Base-by-base conservation (phyloP, 2,888 invertebrate genomes). In the Orthosia gracilis region DNA sequence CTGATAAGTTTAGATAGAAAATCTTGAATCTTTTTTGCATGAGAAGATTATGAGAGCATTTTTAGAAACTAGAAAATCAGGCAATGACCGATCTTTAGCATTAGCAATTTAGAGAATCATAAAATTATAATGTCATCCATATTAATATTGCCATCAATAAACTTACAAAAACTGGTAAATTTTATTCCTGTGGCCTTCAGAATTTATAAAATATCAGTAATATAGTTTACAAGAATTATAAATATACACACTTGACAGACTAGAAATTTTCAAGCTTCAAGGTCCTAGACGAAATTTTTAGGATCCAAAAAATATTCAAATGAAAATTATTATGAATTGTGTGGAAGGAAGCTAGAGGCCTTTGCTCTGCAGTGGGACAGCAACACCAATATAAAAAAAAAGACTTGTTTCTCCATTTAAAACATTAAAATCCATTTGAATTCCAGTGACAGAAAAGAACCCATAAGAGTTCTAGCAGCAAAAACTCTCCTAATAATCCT, bases 401-500 rank as follows among this genome's bases (percentile, higher is more conserved):
- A 9, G n/a, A n/a, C n/a, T n/a, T 2, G 1, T 31, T 40, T 40
- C 40, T 54, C 5, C 17, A n/a, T 18, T 15, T 61, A 59, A 26
- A 13, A 45, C 3, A 2, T 54, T 9, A 47, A 2, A 12, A 18
- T 3, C 3, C 4, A 47, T 15, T 47, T 45, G 0, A 40, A 40
- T 63, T 90, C 69, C 92, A 98, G 98, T 79, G 96, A 97, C 73
- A 94, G 97, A 83, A 96, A 97, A 89, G 97, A 97, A 58, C 97
- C 97, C 84, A 95, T 98, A 40, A 96, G 97, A 88, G 97, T 98
- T 0, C 92, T 97, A 70, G 97, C 98, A 73, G 97, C 97, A 0
- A 98, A 98, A 94, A 96, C 98, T 0, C 95, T 97, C 0, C 93
- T 98, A 66, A 97, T 97, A 63, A 91, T 98, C 12, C 94, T 98